These are phyloP conservation scores for Penaeus japonicus DNA, from an alignment of 1,140 invertebrate genomes.

Conservation along the genomic window DNA sequence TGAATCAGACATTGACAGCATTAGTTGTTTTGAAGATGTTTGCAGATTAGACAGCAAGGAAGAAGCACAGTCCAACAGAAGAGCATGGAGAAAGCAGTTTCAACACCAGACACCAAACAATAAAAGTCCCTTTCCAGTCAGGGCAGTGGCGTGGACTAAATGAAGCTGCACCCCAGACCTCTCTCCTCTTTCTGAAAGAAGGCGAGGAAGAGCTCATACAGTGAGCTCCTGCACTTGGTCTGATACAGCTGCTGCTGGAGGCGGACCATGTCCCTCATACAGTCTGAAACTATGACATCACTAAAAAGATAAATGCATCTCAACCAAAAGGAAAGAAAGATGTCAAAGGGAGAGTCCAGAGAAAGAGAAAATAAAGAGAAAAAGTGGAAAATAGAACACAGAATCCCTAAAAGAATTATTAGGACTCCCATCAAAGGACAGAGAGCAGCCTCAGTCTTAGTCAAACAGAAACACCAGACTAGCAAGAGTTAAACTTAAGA, in stretches of 20 bases:
- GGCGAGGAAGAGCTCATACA: slow-evolving; percentile 38
- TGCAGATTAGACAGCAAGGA: too few species aligned
- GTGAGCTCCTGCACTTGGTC: slow-evolving; percentile 37
- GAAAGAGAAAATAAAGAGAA: not conserved
- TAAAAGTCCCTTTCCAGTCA: slow-evolving; percentile 9
- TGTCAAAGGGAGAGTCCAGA: not conserved
- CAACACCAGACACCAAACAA: not conserved
- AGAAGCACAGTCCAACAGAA: too few species aligned
- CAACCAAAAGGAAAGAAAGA: slow-evolving; percentile 17
- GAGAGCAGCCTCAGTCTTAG: not conserved
- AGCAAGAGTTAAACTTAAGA: too few species aligned
- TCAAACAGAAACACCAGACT: not conserved
- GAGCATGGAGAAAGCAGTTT: too few species aligned
- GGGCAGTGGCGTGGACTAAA: not conserved
- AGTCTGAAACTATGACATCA: slow-evolving; percentile 28
- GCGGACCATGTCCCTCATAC: too few species aligned
- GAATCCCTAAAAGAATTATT: slow-evolving; percentile 43
- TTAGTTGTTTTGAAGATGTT: too few species aligned
- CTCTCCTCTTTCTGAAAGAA: slow-evolving; percentile 41
- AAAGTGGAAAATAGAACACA: slow-evolving; percentile 37
- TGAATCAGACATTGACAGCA: too few species aligned
- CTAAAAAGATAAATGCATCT: not conserved
- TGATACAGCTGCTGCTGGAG: too few species aligned
- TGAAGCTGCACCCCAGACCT: slow-evolving; percentile 39
- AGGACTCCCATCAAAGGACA: slow-evolving; percentile 9